These are phyloP conservation scores for Fabriciana adippe DNA, from an alignment of 2,888 invertebrate species.

Conservation along the genomic window DNA sequence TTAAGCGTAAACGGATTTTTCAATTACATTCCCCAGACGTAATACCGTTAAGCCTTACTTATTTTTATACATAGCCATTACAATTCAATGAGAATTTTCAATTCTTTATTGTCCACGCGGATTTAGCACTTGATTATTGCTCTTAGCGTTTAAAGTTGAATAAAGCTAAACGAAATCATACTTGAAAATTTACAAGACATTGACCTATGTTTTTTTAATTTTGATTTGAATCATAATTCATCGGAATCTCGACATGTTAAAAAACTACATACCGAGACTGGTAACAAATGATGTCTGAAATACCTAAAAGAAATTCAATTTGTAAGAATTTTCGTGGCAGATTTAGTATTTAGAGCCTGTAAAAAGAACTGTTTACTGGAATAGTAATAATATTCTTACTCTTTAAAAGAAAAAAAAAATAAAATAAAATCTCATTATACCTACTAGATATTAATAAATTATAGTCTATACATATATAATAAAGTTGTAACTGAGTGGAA, in stretches of 20 bases:
- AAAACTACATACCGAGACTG: slow-evolving; percentile 10
- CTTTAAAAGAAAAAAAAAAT: too few relatives aligned
- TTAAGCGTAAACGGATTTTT: background rate
- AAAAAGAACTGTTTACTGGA: background rate
- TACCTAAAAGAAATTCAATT: background rate
- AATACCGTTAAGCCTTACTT: slow-evolving; percentile 2
- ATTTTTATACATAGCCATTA: background rate
- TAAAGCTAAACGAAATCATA: slow-evolving; percentile 12
- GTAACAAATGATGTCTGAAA: slow-evolving; percentile 10
- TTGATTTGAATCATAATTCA: slow-evolving; percentile 22
- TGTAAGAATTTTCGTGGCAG: background rate
- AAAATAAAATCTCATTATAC: too few relatives aligned
- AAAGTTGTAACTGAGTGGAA: too few relatives aligned
- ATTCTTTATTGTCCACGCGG: slow-evolving; percentile 1
- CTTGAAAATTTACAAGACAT: slow-evolving; percentile 18
- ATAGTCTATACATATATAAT: too few relatives aligned
- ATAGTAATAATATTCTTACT: background rate
- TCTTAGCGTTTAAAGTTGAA: slow-evolving; percentile 11
- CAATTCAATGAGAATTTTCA: background rate
- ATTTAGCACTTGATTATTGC: slow-evolving; percentile 17
- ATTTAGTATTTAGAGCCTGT: background rate
- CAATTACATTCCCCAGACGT: background rate
- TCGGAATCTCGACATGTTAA: slow-evolving; percentile 17
- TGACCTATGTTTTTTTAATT: slow-evolving; percentile 27
- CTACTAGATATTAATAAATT: too few relatives aligned